phyloP scores from a whole-genome alignment of 2,797 vertebrate species.

The Sebastes oblongus region DNA sequence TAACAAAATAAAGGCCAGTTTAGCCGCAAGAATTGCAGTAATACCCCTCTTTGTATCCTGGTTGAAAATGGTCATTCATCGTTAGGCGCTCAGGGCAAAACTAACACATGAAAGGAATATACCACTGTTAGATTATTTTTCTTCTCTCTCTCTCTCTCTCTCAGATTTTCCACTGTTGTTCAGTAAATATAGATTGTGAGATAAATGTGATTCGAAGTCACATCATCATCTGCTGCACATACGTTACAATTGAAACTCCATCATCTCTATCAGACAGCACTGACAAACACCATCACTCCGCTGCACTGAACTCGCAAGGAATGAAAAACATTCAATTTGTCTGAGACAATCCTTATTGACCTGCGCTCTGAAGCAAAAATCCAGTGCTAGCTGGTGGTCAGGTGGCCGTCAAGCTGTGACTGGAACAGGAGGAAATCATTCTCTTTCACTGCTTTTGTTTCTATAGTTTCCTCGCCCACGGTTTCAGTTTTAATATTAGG shows the following conservation, averaged over 20 bases:
- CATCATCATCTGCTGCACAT: conserved; percentile 25
- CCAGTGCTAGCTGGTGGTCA: neutral
- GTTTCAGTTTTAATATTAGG: neutral
- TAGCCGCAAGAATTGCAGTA: neutral
- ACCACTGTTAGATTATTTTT: neutral
- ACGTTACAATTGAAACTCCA: conserved; percentile 16
- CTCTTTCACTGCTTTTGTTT: neutral
- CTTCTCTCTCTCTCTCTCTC: no score
- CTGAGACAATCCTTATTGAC: conserved; percentile 48
- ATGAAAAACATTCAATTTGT: conserved; percentile 35
- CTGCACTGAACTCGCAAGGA: neutral
- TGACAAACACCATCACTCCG: conserved; percentile 30
- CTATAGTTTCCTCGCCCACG: neutral
- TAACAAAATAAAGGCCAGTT: neutral
- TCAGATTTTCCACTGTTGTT: neutral
- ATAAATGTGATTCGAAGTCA: conserved; percentile 33
- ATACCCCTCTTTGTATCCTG: neutral
- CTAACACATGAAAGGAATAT: conserved; percentile 7
- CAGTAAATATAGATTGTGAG: conserved; percentile 1
- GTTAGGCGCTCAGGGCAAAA: conserved; percentile 1
- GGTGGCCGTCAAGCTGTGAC: neutral
- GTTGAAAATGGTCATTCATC: conserved; percentile 11
- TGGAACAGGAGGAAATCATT: neutral
- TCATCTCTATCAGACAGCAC: conserved; percentile 28
- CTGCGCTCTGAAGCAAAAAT: conserved; percentile 11